Evolutionary conservation across 1,140 invertebrate species (phyloP).

Genomic region (Danaus melanippus): DNA sequence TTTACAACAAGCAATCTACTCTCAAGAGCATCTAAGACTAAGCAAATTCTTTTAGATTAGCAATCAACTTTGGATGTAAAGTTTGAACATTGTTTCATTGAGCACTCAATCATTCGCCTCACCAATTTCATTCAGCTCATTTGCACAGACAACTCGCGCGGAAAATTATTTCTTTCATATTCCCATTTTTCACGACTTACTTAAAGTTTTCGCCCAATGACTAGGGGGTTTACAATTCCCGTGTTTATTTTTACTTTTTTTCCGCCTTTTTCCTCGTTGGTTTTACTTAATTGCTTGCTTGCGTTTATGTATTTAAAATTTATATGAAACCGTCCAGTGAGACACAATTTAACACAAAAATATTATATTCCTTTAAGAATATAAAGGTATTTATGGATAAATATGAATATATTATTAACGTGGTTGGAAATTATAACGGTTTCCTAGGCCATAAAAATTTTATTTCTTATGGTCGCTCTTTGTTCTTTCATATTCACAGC

Average conservation of each 20-base stretch:
- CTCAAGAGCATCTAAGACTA: too few relatives aligned
- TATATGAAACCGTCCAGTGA: too few relatives aligned
- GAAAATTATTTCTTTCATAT: slow-evolving; percentile 74
- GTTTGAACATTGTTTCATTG: slow-evolving; percentile 54
- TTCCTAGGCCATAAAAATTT: too few relatives aligned
- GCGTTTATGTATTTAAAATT: too few relatives aligned
- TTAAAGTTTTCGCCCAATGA: slow-evolving; percentile 57
- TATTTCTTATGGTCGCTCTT: too few relatives aligned
- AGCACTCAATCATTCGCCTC: slow-evolving; percentile 71
- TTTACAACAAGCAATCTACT: not conserved
- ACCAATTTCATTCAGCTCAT: slow-evolving; percentile 69
- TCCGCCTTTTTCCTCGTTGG: slow-evolving; percentile 24
- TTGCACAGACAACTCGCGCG: slow-evolving; percentile 71
- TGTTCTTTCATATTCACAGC: too few relatives aligned
- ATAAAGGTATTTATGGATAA: too few relatives aligned
- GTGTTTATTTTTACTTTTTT: slow-evolving; percentile 53
- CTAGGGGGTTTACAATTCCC: slow-evolving; percentile 43
- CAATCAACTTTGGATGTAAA: slow-evolving; percentile 30
- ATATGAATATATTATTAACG: too few relatives aligned
- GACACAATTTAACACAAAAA: too few relatives aligned
- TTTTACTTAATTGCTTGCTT: slow-evolving; percentile 30
- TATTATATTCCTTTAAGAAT: too few relatives aligned
- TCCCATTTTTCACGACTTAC: slow-evolving; percentile 68
- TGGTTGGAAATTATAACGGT: too few relatives aligned
- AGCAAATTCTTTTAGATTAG: slow-evolving; percentile 21